Evolutionary conservation across 2,113 vertebrate genomes (phyloP).

Genomic region (Syngnathus typhle): DNA sequence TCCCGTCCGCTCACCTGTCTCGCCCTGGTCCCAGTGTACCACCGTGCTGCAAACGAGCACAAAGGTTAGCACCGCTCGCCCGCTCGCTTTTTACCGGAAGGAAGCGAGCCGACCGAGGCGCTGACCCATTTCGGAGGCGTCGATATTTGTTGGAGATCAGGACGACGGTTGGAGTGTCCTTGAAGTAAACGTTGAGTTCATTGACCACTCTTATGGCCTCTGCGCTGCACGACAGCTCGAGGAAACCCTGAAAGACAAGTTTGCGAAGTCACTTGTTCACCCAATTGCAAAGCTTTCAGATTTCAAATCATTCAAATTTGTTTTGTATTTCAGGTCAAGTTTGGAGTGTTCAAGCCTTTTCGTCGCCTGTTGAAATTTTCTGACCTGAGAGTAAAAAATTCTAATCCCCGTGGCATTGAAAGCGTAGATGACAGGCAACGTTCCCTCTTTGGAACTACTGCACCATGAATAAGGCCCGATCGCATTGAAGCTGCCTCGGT

Average conservation of each 20-base stretch:
- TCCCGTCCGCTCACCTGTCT: background rate
- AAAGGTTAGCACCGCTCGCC: background rate
- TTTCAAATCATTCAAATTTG: too few relatives aligned
- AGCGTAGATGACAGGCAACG: too few relatives aligned
- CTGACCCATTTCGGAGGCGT: constrained; percentile 49
- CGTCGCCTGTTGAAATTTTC: too few relatives aligned
- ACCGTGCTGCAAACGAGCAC: constrained; percentile 19
- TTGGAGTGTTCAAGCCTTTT: too few relatives aligned
- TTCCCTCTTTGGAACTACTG: too few relatives aligned
- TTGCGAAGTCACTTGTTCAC: background rate
- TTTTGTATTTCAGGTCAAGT: too few relatives aligned
- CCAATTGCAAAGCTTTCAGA: too few relatives aligned
- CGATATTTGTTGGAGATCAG: constrained; percentile 45
- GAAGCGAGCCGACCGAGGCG: background rate
- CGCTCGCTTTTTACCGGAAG: background rate
- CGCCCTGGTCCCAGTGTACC: background rate
- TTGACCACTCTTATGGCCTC: constrained; percentile 40
- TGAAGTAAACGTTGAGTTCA: constrained; percentile 23
- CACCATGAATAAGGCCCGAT: too few relatives aligned
- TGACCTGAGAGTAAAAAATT: too few relatives aligned
- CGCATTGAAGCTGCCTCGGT: too few relatives aligned
- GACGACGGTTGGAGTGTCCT: constrained; percentile 10
- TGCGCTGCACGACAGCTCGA: constrained; percentile 50
- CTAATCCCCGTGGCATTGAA: too few relatives aligned
- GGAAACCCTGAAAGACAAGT: constrained; percentile 49